Conservation (phyloP, 2,797 vertebrate genomes). For the Hydrocynus forskahlii region DNA sequence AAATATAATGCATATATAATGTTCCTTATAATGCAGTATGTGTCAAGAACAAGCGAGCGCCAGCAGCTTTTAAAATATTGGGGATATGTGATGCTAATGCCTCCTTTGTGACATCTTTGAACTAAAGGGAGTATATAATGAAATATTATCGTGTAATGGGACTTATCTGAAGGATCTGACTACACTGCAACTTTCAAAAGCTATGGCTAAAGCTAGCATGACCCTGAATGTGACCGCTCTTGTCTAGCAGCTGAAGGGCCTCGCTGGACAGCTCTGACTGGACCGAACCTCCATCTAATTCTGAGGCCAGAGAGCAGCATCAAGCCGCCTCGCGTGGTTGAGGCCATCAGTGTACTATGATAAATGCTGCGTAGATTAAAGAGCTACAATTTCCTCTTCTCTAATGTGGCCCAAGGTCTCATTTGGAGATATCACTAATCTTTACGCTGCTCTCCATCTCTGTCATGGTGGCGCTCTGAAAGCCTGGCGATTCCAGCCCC, state of each 20-base stretch:
- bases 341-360: constrained; percentile 70
- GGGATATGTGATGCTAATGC: constrained; percentile 3
- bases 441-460: constrained; percentile 73
- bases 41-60: background rate
- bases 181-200: background rate
- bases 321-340: constrained; percentile 57
- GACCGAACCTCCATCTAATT: constrained; percentile 62
- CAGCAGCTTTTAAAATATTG: constrained; percentile 21
- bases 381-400: constrained; percentile 67
- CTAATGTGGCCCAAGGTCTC: constrained; percentile 71
- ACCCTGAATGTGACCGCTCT: background rate
- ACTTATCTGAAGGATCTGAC: background rate
- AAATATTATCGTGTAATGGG: constrained; percentile 1
- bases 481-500: constrained; percentile 57
- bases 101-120: background rate
- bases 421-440: constrained; percentile 76
- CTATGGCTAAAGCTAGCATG: constrained; percentile 10
- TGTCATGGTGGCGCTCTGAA: constrained; percentile 68
- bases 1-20: background rate
- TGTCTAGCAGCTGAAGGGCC: constrained; percentile 28
- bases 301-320: constrained; percentile 59
- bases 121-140: background rate
- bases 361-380: constrained; percentile 73
- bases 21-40: background rate
- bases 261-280: constrained; percentile 56